Conservation (phyloP, 30 jellyfish, hydroid and myxozoan species). For the Mastigias papua region DNA sequence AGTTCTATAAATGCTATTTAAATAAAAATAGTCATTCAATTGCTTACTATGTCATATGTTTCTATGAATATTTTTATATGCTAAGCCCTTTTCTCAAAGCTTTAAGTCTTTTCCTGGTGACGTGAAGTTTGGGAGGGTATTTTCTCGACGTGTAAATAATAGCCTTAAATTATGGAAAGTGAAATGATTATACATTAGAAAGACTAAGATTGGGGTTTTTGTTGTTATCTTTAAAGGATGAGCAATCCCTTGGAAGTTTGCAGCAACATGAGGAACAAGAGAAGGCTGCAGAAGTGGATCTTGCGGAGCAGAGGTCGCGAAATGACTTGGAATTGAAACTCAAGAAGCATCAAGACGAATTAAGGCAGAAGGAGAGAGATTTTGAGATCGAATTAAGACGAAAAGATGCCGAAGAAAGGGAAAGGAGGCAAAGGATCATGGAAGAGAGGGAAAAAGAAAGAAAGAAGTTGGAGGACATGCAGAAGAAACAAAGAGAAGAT, state of each 20-base stretch:
- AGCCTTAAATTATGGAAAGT: no score
- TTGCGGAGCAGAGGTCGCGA: conserved; percentile 26
- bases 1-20: no score
- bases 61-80: no score
- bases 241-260: background rate
- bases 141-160: no score
- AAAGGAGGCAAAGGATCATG: conserved; percentile 17
- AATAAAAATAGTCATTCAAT: no score
- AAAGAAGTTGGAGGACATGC: conserved; percentile 25
- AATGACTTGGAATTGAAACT: conserved; percentile 4
- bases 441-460: conserved; percentile 42
- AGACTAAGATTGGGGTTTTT: background rate
- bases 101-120: no score
- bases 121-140: no score
- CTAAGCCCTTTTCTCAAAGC: no score
- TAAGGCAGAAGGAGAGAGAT: conserved; percentile 28
- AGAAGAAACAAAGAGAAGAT: background rate
- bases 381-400: conserved; percentile 35
- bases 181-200: no score
- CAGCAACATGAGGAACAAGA: conserved; percentile 13
- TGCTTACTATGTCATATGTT: no score
- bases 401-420: conserved; percentile 47
- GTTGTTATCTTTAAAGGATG: background rate
- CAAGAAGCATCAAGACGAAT: conserved; percentile 35
- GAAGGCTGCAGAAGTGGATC: background rate